Percentiles rank a stretch among this genome's conserved stretches.
Conservation (phyloP, 2,113 vertebrate species). For the Grammomys surdaster region DNA sequence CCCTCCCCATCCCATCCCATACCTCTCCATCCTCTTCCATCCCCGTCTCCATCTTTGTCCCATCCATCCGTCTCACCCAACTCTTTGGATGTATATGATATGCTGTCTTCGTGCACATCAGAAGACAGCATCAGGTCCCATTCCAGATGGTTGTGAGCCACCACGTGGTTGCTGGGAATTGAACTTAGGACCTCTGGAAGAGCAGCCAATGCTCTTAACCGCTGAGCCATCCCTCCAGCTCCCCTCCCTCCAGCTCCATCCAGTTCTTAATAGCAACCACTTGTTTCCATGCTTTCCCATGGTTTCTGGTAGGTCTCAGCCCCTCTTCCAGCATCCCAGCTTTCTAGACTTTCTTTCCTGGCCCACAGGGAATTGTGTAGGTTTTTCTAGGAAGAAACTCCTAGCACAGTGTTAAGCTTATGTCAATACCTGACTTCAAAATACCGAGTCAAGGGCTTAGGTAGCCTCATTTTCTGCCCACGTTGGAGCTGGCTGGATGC, state of each 20-base stretch:
- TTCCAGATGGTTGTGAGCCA: neutral
- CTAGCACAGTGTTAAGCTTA: neutral
- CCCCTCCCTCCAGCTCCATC: neutral
- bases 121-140: neutral
- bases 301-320: fast-evolving
- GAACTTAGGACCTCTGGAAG: no score
- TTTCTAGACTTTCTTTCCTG: no score
- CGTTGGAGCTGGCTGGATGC: neutral
- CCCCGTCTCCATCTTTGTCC: neutral
- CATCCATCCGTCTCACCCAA: neutral
- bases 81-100: no score
- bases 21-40: neutral
- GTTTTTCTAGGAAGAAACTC: neutral
- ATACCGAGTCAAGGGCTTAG: neutral
- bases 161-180: neutral
- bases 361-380: fast-evolving
- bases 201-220: no score
- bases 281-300: neutral
- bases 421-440: neutral
- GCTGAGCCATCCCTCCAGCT: no score
- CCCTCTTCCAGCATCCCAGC: neutral
- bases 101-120: neutral
- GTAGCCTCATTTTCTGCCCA: fast-evolving
- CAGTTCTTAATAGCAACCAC: neutral
- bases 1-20: neutral